Evolutionary conservation across 2,113 vertebrate genomes (phyloP).

Genomic region (Cryptoleucopteryx plumbea): DNA sequence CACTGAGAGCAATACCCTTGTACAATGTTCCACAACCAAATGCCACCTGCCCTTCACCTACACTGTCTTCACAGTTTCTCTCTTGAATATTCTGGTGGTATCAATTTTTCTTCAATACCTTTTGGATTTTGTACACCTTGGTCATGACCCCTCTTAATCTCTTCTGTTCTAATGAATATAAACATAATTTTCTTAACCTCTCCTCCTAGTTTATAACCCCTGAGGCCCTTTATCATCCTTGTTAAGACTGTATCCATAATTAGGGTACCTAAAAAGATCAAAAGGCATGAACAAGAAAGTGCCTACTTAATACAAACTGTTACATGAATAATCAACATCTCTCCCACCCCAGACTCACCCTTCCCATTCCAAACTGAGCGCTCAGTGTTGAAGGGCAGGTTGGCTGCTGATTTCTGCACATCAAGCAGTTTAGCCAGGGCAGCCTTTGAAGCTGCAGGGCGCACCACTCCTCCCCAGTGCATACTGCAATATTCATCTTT

Average conservation of each 20-base stretch:
- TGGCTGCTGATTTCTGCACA: neutral
- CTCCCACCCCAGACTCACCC: neutral
- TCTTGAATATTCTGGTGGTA: neutral
- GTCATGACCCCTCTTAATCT: conserved; percentile 15
- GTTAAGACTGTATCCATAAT: conserved; percentile 37
- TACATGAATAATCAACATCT: neutral
- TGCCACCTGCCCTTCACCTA: neutral
- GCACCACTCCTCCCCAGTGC: neutral
- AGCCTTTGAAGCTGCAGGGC: neutral
- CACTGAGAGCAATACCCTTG: neutral
- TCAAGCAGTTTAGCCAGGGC: neutral
- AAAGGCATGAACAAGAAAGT: neutral
- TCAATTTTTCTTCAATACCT: neutral
- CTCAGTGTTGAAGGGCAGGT: neutral
- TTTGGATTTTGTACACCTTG: conserved; percentile 15
- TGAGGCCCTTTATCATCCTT: conserved; percentile 22
- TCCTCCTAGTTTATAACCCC: conserved; percentile 30
- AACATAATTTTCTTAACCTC: conserved; percentile 48
- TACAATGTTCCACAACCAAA: neutral
- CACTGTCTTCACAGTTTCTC: neutral
- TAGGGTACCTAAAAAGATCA: neutral
- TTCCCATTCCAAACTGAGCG: neutral
- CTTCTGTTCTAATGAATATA: conserved; percentile 51
- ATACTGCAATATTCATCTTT: neutral
- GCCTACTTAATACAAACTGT: conserved; percentile 4